Evolutionary conservation across 2,797 vertebrate species (phyloP), one percentile per base, ranked within the genome.

Genomic region (Antrozous pallidus): DNA sequence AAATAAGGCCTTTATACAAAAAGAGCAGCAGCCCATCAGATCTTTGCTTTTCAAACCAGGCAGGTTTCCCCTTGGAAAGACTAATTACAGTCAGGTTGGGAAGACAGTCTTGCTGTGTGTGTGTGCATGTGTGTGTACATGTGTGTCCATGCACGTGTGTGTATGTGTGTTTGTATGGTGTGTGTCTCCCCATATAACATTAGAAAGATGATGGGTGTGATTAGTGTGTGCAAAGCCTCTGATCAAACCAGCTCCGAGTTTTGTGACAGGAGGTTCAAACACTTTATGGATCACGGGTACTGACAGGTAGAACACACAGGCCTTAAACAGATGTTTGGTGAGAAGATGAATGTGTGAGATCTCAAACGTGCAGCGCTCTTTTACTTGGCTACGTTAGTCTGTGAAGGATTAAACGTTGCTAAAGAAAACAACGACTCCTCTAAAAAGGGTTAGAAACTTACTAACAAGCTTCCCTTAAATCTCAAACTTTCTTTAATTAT

Each of bases 241-340:
- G 98, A 98, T 98, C 98, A 98, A 97, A 97, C 97, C 96, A 96
- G 96, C 96, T 63, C 94, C 88, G 97, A 97, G 97, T 96, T 96
- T 98, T 98, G 96, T 97, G 98, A 98, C 98, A 97, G 97, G 97
- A 97, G 97, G 95, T 98, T 98, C 98, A 97, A 98, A 98, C 97
- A 97, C 97, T 97, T 97, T 95, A 94, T 96, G 97, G 98, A 97
- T 98, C 97, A 96, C 96, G 98, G 94, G 91, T 96, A 97, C 98
- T 98, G 98, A 98, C 97, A 98, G 98, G 98, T 98, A 98, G 97
- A 98, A 98, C 98, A 98, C 98, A 98, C 95, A 94, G 96, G 97
- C 97, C 96, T 98, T 98, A 98, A 98, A 98, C 98, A 98, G 98
- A 98, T 98, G 97, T 98, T 98, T 98, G 98, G 98, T 83, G 89